Conservation (phyloP, 92 coral and sea anemone species). For the Epizoanthus illoricatus region DNA sequence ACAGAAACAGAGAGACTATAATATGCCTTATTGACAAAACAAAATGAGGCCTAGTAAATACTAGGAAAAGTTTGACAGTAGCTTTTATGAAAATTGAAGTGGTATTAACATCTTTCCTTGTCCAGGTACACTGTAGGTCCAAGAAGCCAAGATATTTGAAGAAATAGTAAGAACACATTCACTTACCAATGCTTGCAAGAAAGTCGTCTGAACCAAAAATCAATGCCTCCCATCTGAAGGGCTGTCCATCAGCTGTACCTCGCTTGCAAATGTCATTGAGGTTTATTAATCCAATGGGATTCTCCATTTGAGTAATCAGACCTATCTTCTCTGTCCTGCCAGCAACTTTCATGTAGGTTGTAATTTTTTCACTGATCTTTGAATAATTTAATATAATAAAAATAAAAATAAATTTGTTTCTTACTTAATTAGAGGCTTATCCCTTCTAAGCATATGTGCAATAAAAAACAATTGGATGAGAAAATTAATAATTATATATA, state of each 20-base stretch:
- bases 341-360: constrained; percentile 46
- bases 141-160: neutral
- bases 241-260: constrained; percentile 57
- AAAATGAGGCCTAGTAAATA: too few relatives aligned
- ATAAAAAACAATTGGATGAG: too few relatives aligned
- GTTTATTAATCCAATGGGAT: constrained; percentile 87
- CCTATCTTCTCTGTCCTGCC: constrained; percentile 57
- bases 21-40: too few relatives aligned
- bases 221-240: constrained; percentile 84
- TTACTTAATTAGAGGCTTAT: neutral
- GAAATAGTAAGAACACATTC: neutral
- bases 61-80: too few relatives aligned
- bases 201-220: constrained; percentile 99
- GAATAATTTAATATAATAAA: constrained; percentile 6
- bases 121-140: neutral
- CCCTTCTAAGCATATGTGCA: neutral
- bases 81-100: too few relatives aligned
- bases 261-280: constrained; percentile 72
- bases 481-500: too few relatives aligned
- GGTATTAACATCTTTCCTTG: neutral
- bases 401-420: neutral
- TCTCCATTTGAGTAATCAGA: constrained; percentile 89
- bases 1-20: too few relatives aligned
- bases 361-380: constrained; percentile 75
- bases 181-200: constrained; percentile 84